Evolutionary conservation across 2,797 vertebrate species (phyloP).

Genomic region (Mastacembelus armatus): DNA sequence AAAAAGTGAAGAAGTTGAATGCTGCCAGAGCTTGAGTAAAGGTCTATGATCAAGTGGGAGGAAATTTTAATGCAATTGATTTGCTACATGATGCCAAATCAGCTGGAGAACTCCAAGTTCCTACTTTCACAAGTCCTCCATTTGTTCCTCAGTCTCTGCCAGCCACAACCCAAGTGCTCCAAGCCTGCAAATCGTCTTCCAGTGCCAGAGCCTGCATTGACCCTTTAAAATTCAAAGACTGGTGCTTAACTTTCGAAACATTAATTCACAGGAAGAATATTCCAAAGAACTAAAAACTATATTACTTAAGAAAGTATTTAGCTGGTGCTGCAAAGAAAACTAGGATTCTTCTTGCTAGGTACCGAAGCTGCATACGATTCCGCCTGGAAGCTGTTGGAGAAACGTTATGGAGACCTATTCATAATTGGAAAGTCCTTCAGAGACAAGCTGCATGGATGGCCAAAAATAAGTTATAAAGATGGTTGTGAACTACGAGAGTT

Average conservation of each 20-base stretch:
- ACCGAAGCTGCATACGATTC: background rate
- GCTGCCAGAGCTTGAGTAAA: background rate
- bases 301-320: slow-evolving; percentile 20
- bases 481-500: slow-evolving; percentile 1
- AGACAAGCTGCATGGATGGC: slow-evolving; percentile 16
- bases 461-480: slow-evolving; percentile 6
- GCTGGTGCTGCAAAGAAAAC: background rate
- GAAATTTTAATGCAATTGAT: too few species aligned
- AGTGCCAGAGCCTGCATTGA: slow-evolving; percentile 31
- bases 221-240: too few species aligned
- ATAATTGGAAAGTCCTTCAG: too few species aligned
- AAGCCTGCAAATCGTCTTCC: slow-evolving; percentile 27
- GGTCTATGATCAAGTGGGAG: too few species aligned
- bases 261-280: slow-evolving; percentile 37
- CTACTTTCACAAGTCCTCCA: too few species aligned
- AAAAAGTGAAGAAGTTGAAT: slow-evolving; percentile 13
- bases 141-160: too few species aligned
- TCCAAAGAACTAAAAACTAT: slow-evolving; percentile 32
- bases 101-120: too few species aligned
- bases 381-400: slow-evolving; percentile 13
- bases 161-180: too few species aligned
- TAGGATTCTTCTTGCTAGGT: background rate
- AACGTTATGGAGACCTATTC: too few species aligned
- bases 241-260: slow-evolving; percentile 20
- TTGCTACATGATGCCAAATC: too few species aligned